phyloP scores from a whole-genome alignment of 2,797 vertebrate genomes.

The Bucorvus abyssinicus region DNA sequence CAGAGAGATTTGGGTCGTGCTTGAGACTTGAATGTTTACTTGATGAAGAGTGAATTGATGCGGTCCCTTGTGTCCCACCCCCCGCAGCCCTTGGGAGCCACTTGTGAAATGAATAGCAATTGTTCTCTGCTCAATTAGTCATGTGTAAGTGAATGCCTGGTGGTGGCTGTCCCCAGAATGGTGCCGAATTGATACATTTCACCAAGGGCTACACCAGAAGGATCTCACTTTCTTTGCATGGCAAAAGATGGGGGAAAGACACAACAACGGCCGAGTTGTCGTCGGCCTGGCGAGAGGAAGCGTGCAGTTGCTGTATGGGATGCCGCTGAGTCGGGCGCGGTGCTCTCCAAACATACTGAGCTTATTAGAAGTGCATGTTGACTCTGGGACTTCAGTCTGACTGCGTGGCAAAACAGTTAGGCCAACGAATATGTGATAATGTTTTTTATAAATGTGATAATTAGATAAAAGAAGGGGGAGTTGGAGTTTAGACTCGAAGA shows the following conservation, averaged over 20 bases:
- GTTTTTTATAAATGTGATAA: constrained; percentile 73
- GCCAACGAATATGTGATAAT: constrained; percentile 69
- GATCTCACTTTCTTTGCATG: background rate
- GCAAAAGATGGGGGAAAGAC: background rate
- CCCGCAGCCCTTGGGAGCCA: constrained; percentile 22
- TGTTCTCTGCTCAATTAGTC: constrained; percentile 41
- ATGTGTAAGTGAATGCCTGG: background rate
- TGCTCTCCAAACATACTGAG: constrained; percentile 43
- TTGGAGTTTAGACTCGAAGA: constrained; percentile 64
- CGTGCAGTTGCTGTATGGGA: background rate
- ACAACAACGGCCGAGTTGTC: background rate
- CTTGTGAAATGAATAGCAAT: constrained; percentile 38
- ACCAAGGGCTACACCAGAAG: background rate
- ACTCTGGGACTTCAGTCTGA: constrained; percentile 44
- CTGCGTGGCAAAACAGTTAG: constrained; percentile 66
- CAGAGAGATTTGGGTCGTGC: background rate
- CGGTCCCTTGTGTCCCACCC: background rate
- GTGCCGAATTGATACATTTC: background rate
- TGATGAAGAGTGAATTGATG: constrained; percentile 12
- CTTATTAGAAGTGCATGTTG: constrained; percentile 51
- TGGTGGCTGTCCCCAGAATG: background rate
- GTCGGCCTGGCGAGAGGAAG: background rate
- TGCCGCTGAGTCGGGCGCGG: background rate
- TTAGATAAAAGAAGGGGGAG: constrained; percentile 70
- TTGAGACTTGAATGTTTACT: constrained; percentile 21